These are phyloP conservation scores for Liopterus haemorrhoidalis DNA, from an alignment of 2,888 invertebrate genomes.

Conservation along the genomic window DNA sequence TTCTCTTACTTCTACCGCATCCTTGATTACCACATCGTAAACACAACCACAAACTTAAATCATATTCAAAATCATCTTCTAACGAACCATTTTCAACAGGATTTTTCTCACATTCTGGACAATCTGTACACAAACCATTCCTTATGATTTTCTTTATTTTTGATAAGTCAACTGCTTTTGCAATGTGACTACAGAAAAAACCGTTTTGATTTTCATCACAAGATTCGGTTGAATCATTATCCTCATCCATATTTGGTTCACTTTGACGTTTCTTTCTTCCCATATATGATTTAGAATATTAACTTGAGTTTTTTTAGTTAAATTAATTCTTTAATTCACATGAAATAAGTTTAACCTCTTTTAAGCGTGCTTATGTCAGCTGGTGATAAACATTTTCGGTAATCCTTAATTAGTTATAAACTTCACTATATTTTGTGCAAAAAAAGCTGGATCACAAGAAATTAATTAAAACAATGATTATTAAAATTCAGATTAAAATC, in stretches of 20 bases:
- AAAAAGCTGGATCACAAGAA: no score
- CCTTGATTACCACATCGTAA: slow-evolving; percentile 72
- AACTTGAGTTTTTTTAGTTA: no score
- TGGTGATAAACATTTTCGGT: no score
- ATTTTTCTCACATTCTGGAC: slow-evolving; percentile 55
- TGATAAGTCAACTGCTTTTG: slow-evolving; percentile 60
- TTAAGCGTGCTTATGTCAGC: no score
- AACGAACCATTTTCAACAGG: slow-evolving; percentile 43
- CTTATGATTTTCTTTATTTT: slow-evolving; percentile 56
- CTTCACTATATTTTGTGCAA: no score
- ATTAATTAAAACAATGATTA: no score
- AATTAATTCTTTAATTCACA: no score
- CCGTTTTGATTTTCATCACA: slow-evolving; percentile 60
- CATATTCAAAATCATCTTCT: slow-evolving; percentile 44
- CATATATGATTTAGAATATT: no score
- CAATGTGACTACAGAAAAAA: slow-evolving; percentile 62
- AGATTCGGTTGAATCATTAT: slow-evolving; percentile 64
- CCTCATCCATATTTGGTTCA: slow-evolving; percentile 57
- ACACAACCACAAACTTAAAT: slow-evolving; percentile 67
- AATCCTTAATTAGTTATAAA: no score
- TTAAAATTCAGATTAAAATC: no score
- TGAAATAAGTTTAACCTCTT: no score
- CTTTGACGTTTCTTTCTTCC: slow-evolving; percentile 69
- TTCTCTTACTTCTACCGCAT: slow-evolving; percentile 62
- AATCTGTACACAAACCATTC: slow-evolving; percentile 51